Percentiles rank a stretch among this genome's conserved stretches.
These are phyloP conservation scores for Thomomys bottae DNA, from an alignment of 2,113 vertebrate species.

Conservation along the genomic window DNA sequence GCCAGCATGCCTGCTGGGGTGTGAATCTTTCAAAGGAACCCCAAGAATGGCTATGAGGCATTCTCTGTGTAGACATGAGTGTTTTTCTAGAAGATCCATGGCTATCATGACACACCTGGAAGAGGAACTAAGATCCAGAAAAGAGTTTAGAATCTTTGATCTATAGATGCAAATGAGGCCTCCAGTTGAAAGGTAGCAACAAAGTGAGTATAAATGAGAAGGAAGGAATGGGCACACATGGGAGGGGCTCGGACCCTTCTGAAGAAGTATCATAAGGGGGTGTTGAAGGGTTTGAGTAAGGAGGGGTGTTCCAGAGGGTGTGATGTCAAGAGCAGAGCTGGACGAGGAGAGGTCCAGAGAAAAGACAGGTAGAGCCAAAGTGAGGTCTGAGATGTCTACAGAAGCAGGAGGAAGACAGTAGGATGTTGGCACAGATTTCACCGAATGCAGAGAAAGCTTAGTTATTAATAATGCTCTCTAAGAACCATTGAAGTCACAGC, in stretches of 20 bases:
- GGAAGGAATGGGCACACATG: neutral
- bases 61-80: accelerated
- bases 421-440: neutral
- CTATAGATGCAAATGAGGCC: neutral
- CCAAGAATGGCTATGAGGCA: neutral
- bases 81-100: neutral
- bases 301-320: neutral
- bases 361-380: neutral
- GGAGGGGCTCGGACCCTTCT: neutral
- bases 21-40: neutral
- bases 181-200: neutral
- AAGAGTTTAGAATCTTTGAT: neutral
- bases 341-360: neutral
- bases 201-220: neutral
- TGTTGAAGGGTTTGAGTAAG: too few relatives aligned
- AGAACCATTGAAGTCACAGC: too few relatives aligned
- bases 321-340: neutral
- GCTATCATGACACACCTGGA: too few relatives aligned
- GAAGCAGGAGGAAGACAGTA: neutral
- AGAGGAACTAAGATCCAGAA: neutral
- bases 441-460: neutral
- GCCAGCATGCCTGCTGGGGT: too few relatives aligned
- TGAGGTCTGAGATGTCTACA: neutral
- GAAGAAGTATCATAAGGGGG: neutral
- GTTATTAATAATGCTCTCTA: neutral